A percentile compares a stretch with the other conserved stretches of the same genome.
These are phyloP conservation scores for Poecilobothrus nobilitatus DNA, from an alignment of 2,888 invertebrate species.

Conservation along the genomic window DNA sequence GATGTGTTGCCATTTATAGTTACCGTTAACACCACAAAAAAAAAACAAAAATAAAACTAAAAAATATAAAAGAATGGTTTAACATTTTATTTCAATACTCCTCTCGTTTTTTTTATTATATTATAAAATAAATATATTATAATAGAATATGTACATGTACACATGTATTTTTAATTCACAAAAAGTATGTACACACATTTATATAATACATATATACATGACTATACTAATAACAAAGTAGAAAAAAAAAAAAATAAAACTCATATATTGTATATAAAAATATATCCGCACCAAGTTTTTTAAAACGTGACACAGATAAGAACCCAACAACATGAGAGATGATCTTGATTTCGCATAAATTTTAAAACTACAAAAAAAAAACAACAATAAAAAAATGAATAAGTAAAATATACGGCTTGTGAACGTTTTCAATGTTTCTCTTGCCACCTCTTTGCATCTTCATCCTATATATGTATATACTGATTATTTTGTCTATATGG, in stretches of 20 bases:
- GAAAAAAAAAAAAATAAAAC: no score
- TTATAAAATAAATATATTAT: no score
- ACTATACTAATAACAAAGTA: no score
- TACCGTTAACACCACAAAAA: not conserved
- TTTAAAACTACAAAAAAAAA: not conserved
- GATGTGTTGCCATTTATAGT: no score
- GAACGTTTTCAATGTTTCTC: not conserved
- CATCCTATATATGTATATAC: not conserved
- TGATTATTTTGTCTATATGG: no score
- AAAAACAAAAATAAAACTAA: not conserved
- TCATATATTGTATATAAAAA: no score
- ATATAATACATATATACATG: no score
- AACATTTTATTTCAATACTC: not conserved
- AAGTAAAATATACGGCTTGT: not conserved
- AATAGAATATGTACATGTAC: not conserved
- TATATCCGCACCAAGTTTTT: not conserved
- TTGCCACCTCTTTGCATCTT: not conserved
- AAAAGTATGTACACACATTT: no score
- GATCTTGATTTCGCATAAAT: constrained; percentile 6
- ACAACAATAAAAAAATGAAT: not conserved
- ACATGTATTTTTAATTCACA: constrained; percentile 1
- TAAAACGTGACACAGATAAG: constrained; percentile 6
- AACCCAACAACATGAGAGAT: not conserved
- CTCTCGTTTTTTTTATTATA: no score
- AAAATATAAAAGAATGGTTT: not conserved